These are phyloP conservation scores for Trematomus loennbergii DNA, from an alignment of 2,113 vertebrate genomes.

Conservation along the genomic window DNA sequence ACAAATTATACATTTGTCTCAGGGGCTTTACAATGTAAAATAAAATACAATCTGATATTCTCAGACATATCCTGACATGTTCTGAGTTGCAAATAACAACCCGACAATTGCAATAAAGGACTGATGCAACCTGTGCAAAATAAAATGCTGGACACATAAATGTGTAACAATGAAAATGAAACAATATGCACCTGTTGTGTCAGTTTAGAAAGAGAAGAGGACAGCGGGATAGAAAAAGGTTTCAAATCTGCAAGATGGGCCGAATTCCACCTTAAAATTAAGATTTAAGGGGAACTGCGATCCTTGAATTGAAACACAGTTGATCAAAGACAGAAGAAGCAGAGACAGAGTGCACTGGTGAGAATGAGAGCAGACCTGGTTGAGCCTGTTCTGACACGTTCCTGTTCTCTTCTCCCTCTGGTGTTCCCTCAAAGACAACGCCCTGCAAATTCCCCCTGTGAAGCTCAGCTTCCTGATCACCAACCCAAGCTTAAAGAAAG, in stretches of 20 bases:
- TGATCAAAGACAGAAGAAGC: background rate
- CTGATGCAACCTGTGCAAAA: background rate
- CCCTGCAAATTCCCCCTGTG: constrained; percentile 66
- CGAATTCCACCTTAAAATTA: background rate
- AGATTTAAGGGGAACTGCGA: background rate
- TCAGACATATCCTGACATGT: background rate
- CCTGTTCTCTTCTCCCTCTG: constrained; percentile 41
- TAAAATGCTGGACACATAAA: background rate
- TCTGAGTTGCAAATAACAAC: background rate
- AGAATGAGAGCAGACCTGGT: constrained; percentile 34
- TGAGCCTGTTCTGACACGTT: constrained; percentile 75
- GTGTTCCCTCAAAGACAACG: constrained; percentile 69
- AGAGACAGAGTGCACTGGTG: background rate
- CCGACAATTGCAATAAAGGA: background rate
- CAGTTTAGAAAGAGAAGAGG: background rate
- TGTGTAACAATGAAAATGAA: background rate
- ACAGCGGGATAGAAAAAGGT: background rate
- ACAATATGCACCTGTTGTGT: background rate
- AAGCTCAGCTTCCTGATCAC: constrained; percentile 18
- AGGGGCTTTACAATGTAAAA: too few species aligned
- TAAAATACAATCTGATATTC: background rate
- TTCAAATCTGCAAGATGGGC: background rate
- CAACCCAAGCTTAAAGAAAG: background rate
- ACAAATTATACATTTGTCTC: background rate
- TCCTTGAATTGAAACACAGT: background rate